Percentiles rank a stretch among this genome's conserved stretches.
Conservation (phyloP, 2,888 invertebrate species). For the Brenthis hecate region DNA sequence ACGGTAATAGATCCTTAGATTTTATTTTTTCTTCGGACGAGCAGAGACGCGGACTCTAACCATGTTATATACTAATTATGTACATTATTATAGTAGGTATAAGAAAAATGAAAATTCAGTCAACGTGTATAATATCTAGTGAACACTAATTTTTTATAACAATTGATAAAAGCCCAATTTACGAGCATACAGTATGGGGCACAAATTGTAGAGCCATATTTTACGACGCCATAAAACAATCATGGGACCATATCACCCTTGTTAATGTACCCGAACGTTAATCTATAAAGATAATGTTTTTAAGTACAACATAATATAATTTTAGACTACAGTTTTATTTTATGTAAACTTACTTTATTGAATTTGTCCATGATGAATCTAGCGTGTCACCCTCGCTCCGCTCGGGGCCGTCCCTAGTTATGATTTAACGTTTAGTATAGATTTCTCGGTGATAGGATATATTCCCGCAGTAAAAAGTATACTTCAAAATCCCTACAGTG, state of each 20-base stretch:
- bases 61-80: too few species aligned
- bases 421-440: too few species aligned
- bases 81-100: not conserved
- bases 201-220: conserved; percentile 49
- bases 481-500: too few species aligned
- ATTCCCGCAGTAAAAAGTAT: too few species aligned
- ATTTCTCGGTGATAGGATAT: too few species aligned
- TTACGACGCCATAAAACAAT: conserved; percentile 63
- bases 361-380: too few species aligned
- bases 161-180: conserved; percentile 33
- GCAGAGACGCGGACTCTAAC: too few species aligned
- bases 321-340: not conserved
- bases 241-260: conserved; percentile 56
- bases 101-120: not conserved
- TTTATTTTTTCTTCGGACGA: too few species aligned
- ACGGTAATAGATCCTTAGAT: too few species aligned
- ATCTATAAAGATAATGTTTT: conserved; percentile 49
- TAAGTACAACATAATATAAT: not conserved
- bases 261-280: conserved; percentile 56
- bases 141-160: conserved; percentile 18
- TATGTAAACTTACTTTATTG: not conserved
- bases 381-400: too few species aligned
- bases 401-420: too few species aligned
- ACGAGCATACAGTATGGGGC: conserved; percentile 24
- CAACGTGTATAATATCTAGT: not conserved